Evolutionary conservation across 2,113 vertebrate genomes (phyloP), one percentile per base, ranked within the genome.

Genomic region (Nothocercus nigrocapillus): DNA sequence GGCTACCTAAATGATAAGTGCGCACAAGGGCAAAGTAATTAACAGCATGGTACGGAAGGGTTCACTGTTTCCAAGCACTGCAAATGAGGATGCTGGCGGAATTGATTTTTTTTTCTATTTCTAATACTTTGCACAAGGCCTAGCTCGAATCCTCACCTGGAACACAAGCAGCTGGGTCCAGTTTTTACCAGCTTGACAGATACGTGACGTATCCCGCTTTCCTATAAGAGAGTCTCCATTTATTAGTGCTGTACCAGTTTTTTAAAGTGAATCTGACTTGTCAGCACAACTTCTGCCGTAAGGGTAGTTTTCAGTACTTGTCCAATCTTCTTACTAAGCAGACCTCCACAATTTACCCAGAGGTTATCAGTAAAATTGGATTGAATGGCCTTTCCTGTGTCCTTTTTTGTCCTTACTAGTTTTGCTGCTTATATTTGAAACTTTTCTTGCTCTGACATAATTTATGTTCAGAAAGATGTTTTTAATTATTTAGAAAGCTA

Each of bases 141-240:
- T 67, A 32, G 62, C 62, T 47, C 0, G 0, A 8, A 42, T 80
- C 64, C 30, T 62, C 1, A 0, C 3, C 16, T 1, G 66, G 3
- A 32, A 12, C 0, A 7, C 9, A 47, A 36, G 32, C 42, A 58
- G 49, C 54, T 53, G 9, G 36, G 72, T 64, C 54, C 3, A 7
- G 32, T 7, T 36, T 61, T 64, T 76, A 28, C 32, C 5, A 1
- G 1, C 28, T 11, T 32, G 25, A 34, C 44, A 83, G 82, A 89
- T 92, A 76, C 4, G 4, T 67, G 63, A 47, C 1, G 0, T 18
- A 4, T 36, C 54, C 49, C 67, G 12, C 9, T 5, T 44, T 7
- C 17, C 12, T 49, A 2, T 51, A 40, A 49, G 28, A 62, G 3
- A 45, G 12, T 22, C 10, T 49, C 44, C 17, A 34, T 36, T 9